phyloP scores from a whole-genome alignment of 2,888 invertebrate species.

The Cataglyphis cursor region DNA sequence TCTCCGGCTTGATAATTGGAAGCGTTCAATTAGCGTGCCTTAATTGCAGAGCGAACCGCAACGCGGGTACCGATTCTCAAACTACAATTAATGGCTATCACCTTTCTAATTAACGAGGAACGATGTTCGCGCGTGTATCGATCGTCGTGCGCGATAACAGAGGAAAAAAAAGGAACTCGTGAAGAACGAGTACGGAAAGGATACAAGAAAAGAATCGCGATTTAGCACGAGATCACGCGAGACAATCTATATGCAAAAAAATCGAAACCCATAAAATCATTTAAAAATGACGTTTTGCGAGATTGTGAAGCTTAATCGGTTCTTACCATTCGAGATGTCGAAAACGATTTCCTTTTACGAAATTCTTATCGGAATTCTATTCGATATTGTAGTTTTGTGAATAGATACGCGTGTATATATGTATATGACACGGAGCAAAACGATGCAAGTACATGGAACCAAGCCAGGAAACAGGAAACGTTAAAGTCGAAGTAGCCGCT shows the following conservation, averaged over 20 bases:
- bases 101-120: conserved; percentile 83
- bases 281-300: conserved; percentile 46
- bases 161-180: conserved; percentile 48
- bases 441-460: conserved; percentile 79
- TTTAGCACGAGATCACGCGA: background rate
- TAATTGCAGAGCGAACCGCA: conserved; percentile 81
- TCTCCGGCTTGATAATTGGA: conserved; percentile 80
- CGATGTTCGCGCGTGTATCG: conserved; percentile 73
- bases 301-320: conserved; percentile 72
- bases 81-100: conserved; percentile 83
- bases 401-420: conserved; percentile 51
- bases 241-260: background rate
- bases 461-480: conserved; percentile 83
- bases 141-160: conserved; percentile 61
- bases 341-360: conserved; percentile 72
- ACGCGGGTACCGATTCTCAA: conserved; percentile 78
- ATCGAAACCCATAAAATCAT: conserved; percentile 20
- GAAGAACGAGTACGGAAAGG: conserved; percentile 9
- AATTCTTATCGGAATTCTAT: conserved; percentile 81
- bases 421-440: conserved; percentile 61
- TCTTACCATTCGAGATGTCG: conserved; percentile 66
- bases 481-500: conserved; percentile 81
- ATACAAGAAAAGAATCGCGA: conserved; percentile 55
- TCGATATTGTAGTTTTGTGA: conserved; percentile 77
- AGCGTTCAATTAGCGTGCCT: conserved; percentile 84